Evolutionary conservation across 2,797 vertebrate species (phyloP).

Genomic region (Sebastes paucispinis): DNA sequence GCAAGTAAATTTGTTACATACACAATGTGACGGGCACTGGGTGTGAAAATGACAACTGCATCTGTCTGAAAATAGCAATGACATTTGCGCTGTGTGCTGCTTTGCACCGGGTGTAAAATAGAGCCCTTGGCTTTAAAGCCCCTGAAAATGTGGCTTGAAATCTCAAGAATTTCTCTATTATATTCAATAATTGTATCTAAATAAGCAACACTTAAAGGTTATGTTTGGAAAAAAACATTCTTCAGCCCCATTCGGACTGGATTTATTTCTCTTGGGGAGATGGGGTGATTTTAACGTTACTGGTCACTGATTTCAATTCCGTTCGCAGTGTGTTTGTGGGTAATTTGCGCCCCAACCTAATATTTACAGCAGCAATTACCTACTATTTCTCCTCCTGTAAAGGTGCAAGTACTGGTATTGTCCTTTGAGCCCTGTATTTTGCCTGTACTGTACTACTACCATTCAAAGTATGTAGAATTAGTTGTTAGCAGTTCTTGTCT

Average conservation of each 20-base stretch:
- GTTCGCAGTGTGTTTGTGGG: not conserved
- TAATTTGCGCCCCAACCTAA: not conserved
- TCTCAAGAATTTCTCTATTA: not conserved
- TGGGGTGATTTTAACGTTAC: not conserved
- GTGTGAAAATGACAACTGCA: too few relatives aligned
- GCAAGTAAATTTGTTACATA: too few relatives aligned
- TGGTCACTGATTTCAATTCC: not conserved
- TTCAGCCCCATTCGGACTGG: not conserved
- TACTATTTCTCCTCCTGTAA: not conserved
- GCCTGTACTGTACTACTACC: not conserved
- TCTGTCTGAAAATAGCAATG: too few relatives aligned
- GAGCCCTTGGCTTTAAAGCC: not conserved
- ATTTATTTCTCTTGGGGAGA: not conserved
- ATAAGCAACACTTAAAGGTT: not conserved
- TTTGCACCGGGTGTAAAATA: too few relatives aligned
- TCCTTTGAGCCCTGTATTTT: not conserved
- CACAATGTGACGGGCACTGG: too few relatives aligned
- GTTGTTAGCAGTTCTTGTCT: not conserved
- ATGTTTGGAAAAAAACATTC: not conserved
- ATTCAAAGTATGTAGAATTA: not conserved
- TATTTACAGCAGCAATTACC: not conserved
- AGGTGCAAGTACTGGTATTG: not conserved
- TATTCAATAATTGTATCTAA: not conserved
- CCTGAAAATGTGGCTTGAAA: not conserved
- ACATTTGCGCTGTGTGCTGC: too few relatives aligned